A percentile compares a stretch with the other conserved stretches of the same genome.
These are phyloP conservation scores for Protobothrops flavoviridis DNA, from an alignment of 2,113 vertebrate species.

Conservation along the genomic window DNA sequence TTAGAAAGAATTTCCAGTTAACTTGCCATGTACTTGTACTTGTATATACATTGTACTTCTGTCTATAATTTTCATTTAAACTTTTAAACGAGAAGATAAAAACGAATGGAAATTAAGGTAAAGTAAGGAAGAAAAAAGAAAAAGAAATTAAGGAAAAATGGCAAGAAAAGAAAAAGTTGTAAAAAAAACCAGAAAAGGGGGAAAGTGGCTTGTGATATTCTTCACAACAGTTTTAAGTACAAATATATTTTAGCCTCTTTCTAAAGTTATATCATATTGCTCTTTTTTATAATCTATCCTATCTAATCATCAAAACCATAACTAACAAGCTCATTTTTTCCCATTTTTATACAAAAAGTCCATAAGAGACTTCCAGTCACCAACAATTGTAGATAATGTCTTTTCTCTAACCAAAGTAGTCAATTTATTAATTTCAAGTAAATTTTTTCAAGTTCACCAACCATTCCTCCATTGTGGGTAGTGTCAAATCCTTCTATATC, in stretches of 20 bases:
- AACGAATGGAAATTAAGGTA: neutral
- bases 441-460: neutral
- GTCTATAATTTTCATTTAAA: neutral
- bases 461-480: neutral
- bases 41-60: neutral
- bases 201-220: neutral
- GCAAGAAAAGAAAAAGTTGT: neutral
- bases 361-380: neutral
- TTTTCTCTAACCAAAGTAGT: neutral
- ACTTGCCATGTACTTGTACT: neutral
- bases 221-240: neutral
- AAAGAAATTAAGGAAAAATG: neutral
- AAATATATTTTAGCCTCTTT: neutral
- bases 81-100: neutral
- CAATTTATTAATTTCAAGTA: neutral
- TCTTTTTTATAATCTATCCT: neutral
- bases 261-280: neutral
- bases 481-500: neutral
- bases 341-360: neutral
- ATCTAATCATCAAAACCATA: neutral
- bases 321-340: neutral
- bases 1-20: neutral
- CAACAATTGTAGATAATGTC: neutral
- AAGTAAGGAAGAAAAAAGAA: neutral
- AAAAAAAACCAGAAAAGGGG: neutral